phyloP scores from a whole-genome alignment of 2,113 vertebrate genomes.

The Rattus rattus region DNA sequence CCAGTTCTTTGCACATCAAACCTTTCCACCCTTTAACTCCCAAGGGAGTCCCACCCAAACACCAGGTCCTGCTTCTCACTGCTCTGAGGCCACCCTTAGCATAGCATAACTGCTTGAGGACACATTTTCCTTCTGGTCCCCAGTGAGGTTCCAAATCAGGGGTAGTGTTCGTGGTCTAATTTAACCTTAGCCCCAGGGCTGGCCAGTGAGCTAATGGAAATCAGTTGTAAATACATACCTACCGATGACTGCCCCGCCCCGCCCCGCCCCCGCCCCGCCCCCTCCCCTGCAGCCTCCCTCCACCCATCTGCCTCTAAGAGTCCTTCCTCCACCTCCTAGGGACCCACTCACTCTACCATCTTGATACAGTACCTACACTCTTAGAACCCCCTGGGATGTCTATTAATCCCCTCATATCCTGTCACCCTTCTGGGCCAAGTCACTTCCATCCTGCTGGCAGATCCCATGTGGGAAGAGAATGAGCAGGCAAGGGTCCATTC shows the following conservation, averaged over 20 bases:
- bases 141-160: neutral
- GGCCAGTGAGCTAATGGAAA: neutral
- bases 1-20: too few relatives aligned
- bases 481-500: neutral
- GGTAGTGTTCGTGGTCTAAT: neutral
- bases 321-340: too few relatives aligned
- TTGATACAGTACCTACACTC: neutral
- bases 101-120: accelerated
- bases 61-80: neutral
- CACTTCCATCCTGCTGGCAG: neutral
- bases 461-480: accelerated
- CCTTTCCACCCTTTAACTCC: accelerated
- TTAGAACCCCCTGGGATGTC: neutral
- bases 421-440: neutral
- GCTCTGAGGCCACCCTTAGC: accelerated
- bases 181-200: neutral
- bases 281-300: too few relatives aligned
- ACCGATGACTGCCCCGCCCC: accelerated
- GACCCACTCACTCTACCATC: neutral
- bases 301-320: neutral
- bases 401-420: neutral
- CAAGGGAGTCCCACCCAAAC: neutral
- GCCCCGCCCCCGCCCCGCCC: too few relatives aligned
- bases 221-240: accelerated
- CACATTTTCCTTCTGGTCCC: accelerated